Base-by-base conservation (phyloP, 2,113 vertebrate genomes). In the Agapornis roseicollis region DNA sequence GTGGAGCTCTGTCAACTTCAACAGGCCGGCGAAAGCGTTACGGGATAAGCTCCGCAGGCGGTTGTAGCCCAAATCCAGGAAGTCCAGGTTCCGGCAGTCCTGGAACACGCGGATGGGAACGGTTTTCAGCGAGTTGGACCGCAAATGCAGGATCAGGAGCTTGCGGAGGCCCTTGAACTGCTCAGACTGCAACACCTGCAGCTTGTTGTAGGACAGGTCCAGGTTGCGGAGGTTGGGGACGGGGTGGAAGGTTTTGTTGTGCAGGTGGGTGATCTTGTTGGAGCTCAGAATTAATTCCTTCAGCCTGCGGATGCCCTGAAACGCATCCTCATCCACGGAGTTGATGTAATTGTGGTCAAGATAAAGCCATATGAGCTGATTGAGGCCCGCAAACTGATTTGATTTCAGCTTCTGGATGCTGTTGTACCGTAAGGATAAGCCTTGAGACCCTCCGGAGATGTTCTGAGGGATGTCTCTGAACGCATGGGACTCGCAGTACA, bases 271-370 rank as follows among this genome's bases (percentile, higher is more conserved):
- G 93, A 99, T 99, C 97, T 99, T 99, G 97, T 99, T 99, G 61
- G 99, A 99, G 98, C 99, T 99, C 46, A 99, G 98, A 94, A 99
- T 99, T 94, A 99, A 95, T 97, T 99, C 99, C 97, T 99, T 99
- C 83, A 99, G 98, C 96, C 99, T 96, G 27, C 99, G 98, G 92
- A 99, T 99, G 9, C 99, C 99, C 76, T 99, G 99, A 95, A 99
- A 99, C 0, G 99, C 99, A 41, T 99, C 98, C 92, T 98, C 98
- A 10, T 99, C 99, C 97, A 99, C 99, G 0, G 97, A 97, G 81
- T 93, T 98, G 97, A 99, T 99, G 97, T 99, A 99, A 92, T 99
- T 99, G 90, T 99, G 99, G 98, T 99, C 99, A 13, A 99, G 99
- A 97, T 99, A 99, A 47, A 99, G 98, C 99, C 99, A 99, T 53